Percentiles rank a stretch among this genome's conserved stretches.
Evolutionary conservation across 2,797 vertebrate genomes (phyloP).

Genomic region (Toxotes lorentzi): DNA sequence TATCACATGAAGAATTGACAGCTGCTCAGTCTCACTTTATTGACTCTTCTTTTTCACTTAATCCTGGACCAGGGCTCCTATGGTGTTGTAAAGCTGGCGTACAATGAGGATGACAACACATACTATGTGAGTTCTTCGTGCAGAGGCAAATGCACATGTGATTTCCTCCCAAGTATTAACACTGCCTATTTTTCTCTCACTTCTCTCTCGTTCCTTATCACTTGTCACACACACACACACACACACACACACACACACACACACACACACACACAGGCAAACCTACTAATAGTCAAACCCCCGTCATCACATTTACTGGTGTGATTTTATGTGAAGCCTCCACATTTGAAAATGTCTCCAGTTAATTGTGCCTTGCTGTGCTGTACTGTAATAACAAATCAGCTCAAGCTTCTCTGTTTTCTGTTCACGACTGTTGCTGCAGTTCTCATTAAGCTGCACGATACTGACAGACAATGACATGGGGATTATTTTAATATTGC

Average conservation of each 20-base stretch:
- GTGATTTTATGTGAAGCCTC: slow-evolving; percentile 33
- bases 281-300: slow-evolving; percentile 14
- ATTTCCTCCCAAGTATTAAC: slow-evolving; percentile 5
- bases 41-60: slow-evolving; percentile 28
- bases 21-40: slow-evolving; percentile 54
- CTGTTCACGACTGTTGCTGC: slow-evolving; percentile 36
- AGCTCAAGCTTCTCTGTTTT: slow-evolving; percentile 45
- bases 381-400: slow-evolving; percentile 21
- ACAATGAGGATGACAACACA: slow-evolving; percentile 98
- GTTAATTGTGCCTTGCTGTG: slow-evolving; percentile 39
- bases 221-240: not conserved
- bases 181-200: slow-evolving; percentile 15
- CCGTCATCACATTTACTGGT: slow-evolving; percentile 17
- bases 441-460: slow-evolving; percentile 54
- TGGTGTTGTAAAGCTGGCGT: slow-evolving; percentile 98
- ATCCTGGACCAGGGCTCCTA: slow-evolving; percentile 92
- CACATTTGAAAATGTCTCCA: slow-evolving; percentile 27
- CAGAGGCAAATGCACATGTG: slow-evolving; percentile 31
- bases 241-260: not conserved
- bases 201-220: not conserved
- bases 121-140: slow-evolving; percentile 93
- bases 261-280: slow-evolving; percentile 4
- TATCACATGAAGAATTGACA: slow-evolving; percentile 40
- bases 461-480: slow-evolving; percentile 45
- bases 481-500: slow-evolving; percentile 65